Percentiles rank a stretch among this genome's conserved stretches.
Conservation (phyloP, 2,888 invertebrate genomes). For the Luffia ferchaultella region DNA sequence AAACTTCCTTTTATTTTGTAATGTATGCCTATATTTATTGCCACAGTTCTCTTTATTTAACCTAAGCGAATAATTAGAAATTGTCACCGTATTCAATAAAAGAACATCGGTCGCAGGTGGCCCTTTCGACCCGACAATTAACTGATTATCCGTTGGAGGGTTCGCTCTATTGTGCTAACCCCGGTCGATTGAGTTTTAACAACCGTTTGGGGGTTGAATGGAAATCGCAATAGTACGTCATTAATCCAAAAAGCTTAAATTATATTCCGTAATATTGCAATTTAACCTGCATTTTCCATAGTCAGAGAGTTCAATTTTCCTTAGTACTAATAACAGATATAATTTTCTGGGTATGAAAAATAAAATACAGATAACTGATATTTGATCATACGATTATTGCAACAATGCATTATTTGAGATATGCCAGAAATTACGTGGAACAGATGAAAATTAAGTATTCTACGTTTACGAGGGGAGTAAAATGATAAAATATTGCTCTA, state of each 20-base stretch:
- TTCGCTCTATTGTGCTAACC: slow-evolving; percentile 12
- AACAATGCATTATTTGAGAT: not conserved
- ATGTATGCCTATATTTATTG: too few species aligned
- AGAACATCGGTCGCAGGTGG: not conserved
- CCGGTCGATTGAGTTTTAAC: slow-evolving; percentile 52
- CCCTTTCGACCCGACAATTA: not conserved
- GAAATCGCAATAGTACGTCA: not conserved
- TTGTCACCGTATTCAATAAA: not conserved
- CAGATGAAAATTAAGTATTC: not conserved
- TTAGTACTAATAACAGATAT: too few species aligned
- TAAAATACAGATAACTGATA: not conserved
- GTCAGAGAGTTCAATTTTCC: too few species aligned
- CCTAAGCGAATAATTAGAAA: not conserved
- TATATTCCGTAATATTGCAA: too few species aligned
- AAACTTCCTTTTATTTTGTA: too few species aligned
- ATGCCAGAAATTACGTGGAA: not conserved
- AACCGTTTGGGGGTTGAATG: slow-evolving; percentile 45
- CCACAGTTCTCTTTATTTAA: too few species aligned
- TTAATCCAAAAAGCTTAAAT: not conserved
- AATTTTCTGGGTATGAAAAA: too few species aligned
- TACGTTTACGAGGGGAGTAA: not conserved
- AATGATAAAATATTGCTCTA: too few species aligned
- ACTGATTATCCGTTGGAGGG: not conserved
- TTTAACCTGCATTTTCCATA: too few species aligned
- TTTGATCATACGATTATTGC: not conserved